Evolutionary conservation across 2,888 invertebrate species (phyloP).

Genomic region (Shargacucullia verbasci): DNA sequence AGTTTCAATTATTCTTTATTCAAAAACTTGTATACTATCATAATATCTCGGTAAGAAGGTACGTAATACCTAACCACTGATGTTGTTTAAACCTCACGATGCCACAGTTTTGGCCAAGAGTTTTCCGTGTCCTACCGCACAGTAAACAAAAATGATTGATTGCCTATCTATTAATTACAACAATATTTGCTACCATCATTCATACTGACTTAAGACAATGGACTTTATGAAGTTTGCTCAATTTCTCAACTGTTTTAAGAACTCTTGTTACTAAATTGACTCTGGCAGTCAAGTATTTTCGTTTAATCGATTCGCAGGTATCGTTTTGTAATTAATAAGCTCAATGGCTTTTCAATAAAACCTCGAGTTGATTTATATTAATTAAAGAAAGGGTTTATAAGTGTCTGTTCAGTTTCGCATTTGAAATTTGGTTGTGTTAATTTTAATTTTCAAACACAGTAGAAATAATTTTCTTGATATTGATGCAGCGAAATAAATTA

Average conservation of each 20-base stretch:
- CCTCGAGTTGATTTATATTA: constrained; percentile 34
- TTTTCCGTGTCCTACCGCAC: constrained; percentile 25
- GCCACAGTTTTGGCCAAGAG: constrained; percentile 23
- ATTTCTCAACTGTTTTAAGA: constrained; percentile 45
- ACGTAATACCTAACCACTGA: constrained; percentile 19
- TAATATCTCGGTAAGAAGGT: too few species aligned
- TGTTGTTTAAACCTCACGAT: constrained; percentile 30
- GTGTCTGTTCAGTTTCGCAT: constrained; percentile 3
- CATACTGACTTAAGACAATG: constrained; percentile 59
- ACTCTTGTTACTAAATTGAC: constrained; percentile 46
- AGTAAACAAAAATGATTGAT: constrained; percentile 77
- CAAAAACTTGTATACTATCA: too few species aligned
- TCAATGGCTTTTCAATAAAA: constrained; percentile 18
- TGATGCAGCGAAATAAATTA: too few species aligned
- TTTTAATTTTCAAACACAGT: too few species aligned
- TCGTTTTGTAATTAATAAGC: constrained; percentile 26
- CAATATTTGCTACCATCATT: constrained; percentile 76
- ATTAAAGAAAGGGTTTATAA: constrained; percentile 24
- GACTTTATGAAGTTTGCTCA: constrained; percentile 52
- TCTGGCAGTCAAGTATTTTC: constrained; percentile 69
- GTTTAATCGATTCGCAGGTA: constrained; percentile 66
- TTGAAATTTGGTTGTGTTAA: constrained; percentile 1
- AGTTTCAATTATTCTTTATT: too few species aligned
- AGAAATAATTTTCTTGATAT: too few species aligned
- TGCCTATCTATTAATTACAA: constrained; percentile 71